Conservation (phyloP, 2,113 vertebrate species). For the Eupsittula cactorum region DNA sequence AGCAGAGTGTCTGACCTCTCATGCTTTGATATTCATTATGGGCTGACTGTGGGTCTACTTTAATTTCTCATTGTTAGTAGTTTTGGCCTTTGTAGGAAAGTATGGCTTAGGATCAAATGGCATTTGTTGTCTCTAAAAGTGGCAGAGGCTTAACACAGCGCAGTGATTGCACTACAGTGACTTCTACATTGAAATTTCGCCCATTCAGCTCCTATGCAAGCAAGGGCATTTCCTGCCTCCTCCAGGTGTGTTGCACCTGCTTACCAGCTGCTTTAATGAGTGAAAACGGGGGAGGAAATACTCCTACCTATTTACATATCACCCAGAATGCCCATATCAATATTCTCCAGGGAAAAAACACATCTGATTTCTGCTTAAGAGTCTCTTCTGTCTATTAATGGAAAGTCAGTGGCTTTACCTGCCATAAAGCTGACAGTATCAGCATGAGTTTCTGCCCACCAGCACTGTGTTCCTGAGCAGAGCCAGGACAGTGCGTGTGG, state of each 20-base stretch:
- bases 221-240: not conserved
- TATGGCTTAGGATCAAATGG: accelerated
- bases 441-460: not conserved
- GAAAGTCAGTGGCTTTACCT: not conserved
- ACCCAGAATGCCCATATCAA: not conserved
- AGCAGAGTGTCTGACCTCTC: not conserved
- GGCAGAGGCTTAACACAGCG: not conserved
- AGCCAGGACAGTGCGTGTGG: accelerated
- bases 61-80: accelerated
- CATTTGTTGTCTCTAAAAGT: not conserved
- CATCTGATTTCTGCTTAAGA: not conserved
- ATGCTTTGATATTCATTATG: not conserved
- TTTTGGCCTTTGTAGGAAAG: not conserved
- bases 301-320: not conserved
- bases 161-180: not conserved
- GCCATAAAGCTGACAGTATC: not conserved
- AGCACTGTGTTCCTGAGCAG: accelerated
- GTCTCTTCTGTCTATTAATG: not conserved
- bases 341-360: no score
- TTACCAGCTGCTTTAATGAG: accelerated
- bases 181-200: not conserved
- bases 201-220: accelerated
- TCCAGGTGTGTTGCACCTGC: not conserved
- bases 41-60: not conserved
- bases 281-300: accelerated